Evolutionary conservation across 2,888 invertebrate species (phyloP).

Genomic region (Acronicta aceris): DNA sequence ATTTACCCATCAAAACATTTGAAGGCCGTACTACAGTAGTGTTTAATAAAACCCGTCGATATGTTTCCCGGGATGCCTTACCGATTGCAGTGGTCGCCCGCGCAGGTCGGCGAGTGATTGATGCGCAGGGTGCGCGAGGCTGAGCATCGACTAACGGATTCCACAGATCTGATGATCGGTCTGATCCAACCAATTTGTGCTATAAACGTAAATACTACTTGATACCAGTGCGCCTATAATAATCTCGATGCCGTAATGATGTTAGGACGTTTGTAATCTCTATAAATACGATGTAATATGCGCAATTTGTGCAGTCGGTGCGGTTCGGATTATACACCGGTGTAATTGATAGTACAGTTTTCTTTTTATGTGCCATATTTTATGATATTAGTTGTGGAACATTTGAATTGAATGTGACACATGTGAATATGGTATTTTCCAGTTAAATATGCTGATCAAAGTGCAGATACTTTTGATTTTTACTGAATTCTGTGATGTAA

Average conservation of each 20-base stretch:
- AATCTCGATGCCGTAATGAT: constrained; percentile 40
- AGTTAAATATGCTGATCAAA: not conserved
- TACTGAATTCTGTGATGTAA: constrained; percentile 1
- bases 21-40: constrained; percentile 54
- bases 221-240: constrained; percentile 52
- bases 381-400: constrained; percentile 13
- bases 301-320: constrained; percentile 49
- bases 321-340: constrained; percentile 46
- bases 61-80: constrained; percentile 60
- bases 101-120: constrained; percentile 45
- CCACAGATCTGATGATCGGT: constrained; percentile 41
- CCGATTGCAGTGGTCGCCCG: constrained; percentile 55
- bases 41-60: constrained; percentile 65
- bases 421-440: not conserved
- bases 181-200: constrained; percentile 59
- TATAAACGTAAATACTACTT: constrained; percentile 62
- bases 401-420: not conserved
- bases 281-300: constrained; percentile 50
- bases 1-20: constrained; percentile 65
- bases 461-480: constrained; percentile 4
- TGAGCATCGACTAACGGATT: constrained; percentile 35
- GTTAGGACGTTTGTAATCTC: constrained; percentile 47
- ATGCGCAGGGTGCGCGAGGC: constrained; percentile 48
- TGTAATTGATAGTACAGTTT: constrained; percentile 50
- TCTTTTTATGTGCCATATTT: constrained; percentile 25